These are phyloP conservation scores for Phenganax stokvisi DNA, from an alignment of 92 coral and sea anemone genomes.

Conservation along the genomic window DNA sequence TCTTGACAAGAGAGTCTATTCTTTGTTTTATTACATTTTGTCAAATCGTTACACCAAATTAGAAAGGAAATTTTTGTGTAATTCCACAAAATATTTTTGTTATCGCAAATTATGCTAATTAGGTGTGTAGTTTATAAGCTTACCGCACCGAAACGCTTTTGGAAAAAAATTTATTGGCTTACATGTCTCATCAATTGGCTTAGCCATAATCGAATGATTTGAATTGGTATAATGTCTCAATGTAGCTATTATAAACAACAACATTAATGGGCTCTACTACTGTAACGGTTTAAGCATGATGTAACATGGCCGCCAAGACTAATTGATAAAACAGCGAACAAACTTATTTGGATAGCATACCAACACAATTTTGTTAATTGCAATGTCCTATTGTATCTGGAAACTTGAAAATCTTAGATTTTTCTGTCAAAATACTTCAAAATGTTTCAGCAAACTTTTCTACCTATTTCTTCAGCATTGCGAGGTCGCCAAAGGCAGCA, in stretches of 20 bases:
- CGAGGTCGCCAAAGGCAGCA: constrained; percentile 2
- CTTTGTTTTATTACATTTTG: too few relatives aligned
- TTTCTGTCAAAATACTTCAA: background rate
- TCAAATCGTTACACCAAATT: too few relatives aligned
- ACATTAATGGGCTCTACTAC: background rate
- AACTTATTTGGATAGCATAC: too few relatives aligned
- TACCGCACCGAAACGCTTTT: background rate
- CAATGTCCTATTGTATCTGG: background rate
- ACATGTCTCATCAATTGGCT: constrained; percentile 9
- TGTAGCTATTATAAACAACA: constrained; percentile 6
- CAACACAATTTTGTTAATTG: too few relatives aligned
- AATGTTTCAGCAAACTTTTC: background rate
- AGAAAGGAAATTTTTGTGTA: background rate
- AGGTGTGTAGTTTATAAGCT: background rate
- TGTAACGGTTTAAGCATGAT: too few relatives aligned
- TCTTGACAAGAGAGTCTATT: too few relatives aligned
- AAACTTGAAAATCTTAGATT: background rate
- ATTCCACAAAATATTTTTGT: background rate
- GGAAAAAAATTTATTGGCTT: constrained; percentile 1
- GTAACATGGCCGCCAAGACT: too few relatives aligned
- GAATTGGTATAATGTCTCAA: constrained; percentile 8
- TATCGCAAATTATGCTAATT: background rate
- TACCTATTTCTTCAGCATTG: background rate
- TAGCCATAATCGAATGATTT: constrained; percentile 6
- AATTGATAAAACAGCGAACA: too few relatives aligned